A percentile compares a stretch with the other conserved stretches of the same genome.
phyloP scores from a whole-genome alignment of 2,113 vertebrate species.

The Myrmecobius fasciatus region DNA sequence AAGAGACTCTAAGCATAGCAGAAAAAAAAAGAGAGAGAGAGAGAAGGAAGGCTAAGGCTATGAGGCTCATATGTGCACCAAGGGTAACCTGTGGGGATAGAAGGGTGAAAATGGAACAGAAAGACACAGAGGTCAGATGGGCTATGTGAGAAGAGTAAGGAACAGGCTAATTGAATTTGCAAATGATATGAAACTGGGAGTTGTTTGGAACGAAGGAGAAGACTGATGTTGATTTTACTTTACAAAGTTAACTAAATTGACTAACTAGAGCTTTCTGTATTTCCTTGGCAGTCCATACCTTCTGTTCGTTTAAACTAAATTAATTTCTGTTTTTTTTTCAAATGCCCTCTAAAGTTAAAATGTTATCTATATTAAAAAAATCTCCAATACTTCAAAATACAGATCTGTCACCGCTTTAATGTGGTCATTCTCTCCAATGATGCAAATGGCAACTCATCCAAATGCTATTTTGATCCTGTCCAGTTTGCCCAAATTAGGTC shows the following conservation, averaged over 20 bases:
- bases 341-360: slow-evolving; percentile 31
- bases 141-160: slow-evolving; percentile 51
- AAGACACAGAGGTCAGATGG: slow-evolving; percentile 59
- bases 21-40: slow-evolving; percentile 7
- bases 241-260: slow-evolving; percentile 40
- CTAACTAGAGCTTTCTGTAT: slow-evolving; percentile 41
- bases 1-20: slow-evolving; percentile 1
- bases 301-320: slow-evolving; percentile 53
- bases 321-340: slow-evolving; percentile 42
- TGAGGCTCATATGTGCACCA: not conserved
- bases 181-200: slow-evolving; percentile 66
- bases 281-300: slow-evolving; percentile 46
- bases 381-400: not conserved
- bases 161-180: slow-evolving; percentile 66
- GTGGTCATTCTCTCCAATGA: not conserved
- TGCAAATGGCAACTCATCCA: not conserved
- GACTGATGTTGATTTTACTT: slow-evolving; percentile 27
- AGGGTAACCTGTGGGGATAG: slow-evolving; percentile 20
- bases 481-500: not conserved
- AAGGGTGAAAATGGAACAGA: slow-evolving; percentile 57
- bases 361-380: slow-evolving; percentile 16
- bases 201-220: slow-evolving; percentile 58
- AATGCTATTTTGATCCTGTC: not conserved
- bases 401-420: not conserved
- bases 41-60: not conserved